phyloP scores from a whole-genome alignment of 1,140 invertebrate species.

The Stegodyphus mimosarum region DNA sequence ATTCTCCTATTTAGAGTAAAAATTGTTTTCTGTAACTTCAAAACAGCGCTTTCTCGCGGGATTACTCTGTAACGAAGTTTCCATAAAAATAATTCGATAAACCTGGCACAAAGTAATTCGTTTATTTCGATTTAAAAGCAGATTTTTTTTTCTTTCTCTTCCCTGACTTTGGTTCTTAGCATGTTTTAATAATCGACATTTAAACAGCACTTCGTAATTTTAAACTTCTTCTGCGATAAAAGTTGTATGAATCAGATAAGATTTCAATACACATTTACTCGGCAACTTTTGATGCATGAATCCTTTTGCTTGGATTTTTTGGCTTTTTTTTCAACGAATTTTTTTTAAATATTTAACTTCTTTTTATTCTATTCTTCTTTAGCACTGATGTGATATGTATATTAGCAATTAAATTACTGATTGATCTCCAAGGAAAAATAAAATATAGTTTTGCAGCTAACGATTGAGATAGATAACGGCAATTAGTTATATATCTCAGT shows the following conservation, averaged over 20 bases:
- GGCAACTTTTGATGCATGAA: neutral
- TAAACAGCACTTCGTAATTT: slow-evolving; percentile 35
- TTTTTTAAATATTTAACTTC: too few relatives aligned
- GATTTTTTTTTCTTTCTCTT: slow-evolving; percentile 1
- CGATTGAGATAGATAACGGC: too few relatives aligned
- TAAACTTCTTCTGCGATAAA: slow-evolving; percentile 19
- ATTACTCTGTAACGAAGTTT: slow-evolving; percentile 43
- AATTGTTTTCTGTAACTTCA: slow-evolving; percentile 54
- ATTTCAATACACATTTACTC: neutral
- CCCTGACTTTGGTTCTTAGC: neutral
- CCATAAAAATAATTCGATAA: slow-evolving; percentile 54
- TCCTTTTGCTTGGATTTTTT: too few relatives aligned
- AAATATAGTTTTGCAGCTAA: too few relatives aligned
- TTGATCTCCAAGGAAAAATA: too few relatives aligned
- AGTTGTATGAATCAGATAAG: slow-evolving; percentile 27
- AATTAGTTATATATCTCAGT: too few relatives aligned
- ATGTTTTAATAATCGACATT: slow-evolving; percentile 54
- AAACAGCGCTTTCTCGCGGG: slow-evolving; percentile 39
- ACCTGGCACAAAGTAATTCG: slow-evolving; percentile 32
- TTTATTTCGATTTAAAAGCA: slow-evolving; percentile 54
- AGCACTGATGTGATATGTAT: too few relatives aligned
- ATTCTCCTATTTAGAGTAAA: slow-evolving; percentile 45
- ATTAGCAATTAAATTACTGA: too few relatives aligned
- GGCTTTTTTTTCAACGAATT: too few relatives aligned
- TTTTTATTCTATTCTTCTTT: too few relatives aligned